Evolutionary conservation across 2,113 vertebrate species (phyloP).

Genomic region (Prolemur simus): DNA sequence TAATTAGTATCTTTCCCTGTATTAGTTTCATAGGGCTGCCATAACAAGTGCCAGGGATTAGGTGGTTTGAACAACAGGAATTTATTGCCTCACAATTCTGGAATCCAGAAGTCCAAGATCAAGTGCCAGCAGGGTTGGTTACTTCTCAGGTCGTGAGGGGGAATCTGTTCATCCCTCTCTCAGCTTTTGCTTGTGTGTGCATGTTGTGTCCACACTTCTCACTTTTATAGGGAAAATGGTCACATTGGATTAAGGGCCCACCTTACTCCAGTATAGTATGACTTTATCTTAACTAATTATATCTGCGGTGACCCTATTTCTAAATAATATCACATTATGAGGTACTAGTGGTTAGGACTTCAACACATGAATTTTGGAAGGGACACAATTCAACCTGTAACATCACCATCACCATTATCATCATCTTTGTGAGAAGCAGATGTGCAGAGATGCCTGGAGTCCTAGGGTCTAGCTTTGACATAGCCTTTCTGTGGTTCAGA

Average conservation of each 20-base stretch:
- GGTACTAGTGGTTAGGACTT: neutral
- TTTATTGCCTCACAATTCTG: neutral
- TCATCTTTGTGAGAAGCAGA: neutral
- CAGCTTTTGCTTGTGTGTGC: neutral
- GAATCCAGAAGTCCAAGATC: neutral
- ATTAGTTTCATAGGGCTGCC: neutral
- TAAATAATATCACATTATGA: neutral
- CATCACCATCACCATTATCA: neutral
- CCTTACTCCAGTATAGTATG: neutral
- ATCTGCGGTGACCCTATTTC: neutral
- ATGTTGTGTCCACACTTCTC: neutral
- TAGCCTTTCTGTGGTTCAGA: neutral
- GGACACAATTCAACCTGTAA: neutral
- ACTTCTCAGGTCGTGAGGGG: neutral
- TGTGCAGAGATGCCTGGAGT: neutral
- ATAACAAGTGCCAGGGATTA: neutral
- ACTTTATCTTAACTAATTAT: neutral
- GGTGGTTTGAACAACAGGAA: neutral
- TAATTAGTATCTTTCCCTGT: neutral
- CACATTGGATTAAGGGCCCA: neutral
- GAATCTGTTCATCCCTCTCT: neutral
- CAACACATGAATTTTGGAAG: neutral
- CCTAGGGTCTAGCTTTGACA: neutral
- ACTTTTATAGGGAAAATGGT: neutral
- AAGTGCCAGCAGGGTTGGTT: neutral